Percentiles rank a stretch among this genome's conserved stretches.
These are phyloP conservation scores for Aphis gossypii DNA, from an alignment of 1,140 invertebrate genomes.

Conservation along the genomic window DNA sequence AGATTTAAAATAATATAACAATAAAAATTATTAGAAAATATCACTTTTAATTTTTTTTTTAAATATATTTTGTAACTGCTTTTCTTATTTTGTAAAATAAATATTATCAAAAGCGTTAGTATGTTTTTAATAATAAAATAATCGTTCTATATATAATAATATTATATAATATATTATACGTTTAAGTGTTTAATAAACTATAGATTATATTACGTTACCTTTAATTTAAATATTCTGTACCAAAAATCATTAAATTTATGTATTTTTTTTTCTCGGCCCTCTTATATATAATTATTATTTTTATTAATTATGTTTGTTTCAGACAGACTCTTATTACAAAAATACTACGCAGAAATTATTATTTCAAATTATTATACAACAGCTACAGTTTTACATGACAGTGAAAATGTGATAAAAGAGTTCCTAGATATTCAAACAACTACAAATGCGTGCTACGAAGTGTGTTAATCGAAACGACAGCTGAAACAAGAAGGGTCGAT, in stretches of 20 bases:
- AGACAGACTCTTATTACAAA: background rate
- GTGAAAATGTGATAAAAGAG: background rate
- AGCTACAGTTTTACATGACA: background rate
- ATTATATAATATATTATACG: background rate
- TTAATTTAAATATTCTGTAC: background rate
- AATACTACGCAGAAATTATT: background rate
- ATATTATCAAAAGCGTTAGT: no score
- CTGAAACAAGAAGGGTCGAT: background rate
- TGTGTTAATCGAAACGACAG: slow-evolving; percentile 29
- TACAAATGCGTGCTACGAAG: background rate
- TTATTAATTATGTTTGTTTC: background rate
- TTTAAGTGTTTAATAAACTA: background rate
- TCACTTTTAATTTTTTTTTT: no score
- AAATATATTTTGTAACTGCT: no score
- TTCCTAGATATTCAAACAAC: background rate
- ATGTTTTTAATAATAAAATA: background rate
- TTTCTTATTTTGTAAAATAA: no score
- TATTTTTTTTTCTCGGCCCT: background rate
- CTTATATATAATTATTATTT: background rate
- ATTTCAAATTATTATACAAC: background rate
- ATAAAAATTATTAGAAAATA: no score
- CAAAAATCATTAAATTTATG: background rate
- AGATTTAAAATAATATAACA: background rate
- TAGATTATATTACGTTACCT: background rate
- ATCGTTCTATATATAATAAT: no score